Conservation (phyloP, 2,113 vertebrate species). For the Pachypanchax playfairii region DNA sequence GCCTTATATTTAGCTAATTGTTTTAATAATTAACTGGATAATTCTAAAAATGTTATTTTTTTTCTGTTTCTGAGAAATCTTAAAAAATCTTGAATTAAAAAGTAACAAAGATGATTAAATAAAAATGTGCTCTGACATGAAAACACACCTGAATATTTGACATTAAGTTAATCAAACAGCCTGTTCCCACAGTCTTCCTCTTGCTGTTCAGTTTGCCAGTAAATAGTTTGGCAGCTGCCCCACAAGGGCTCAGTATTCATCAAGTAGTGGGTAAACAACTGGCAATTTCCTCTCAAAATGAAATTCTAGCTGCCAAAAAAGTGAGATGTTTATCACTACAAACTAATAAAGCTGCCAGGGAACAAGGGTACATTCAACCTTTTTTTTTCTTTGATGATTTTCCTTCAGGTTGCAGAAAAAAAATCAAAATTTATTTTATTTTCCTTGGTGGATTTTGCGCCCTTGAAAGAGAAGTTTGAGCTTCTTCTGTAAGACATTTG, state of each 20-base stretch:
- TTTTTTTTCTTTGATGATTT: neutral
- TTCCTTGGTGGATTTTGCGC: conserved; percentile 1
- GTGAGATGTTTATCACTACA: conserved; percentile 18
- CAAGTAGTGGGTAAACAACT: conserved; percentile 35
- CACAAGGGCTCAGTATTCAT: conserved; percentile 13
- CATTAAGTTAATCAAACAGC: neutral
- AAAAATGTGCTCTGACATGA: too few species aligned
- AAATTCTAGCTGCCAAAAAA: conserved; percentile 22
- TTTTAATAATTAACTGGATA: too few species aligned
- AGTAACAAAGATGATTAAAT: too few species aligned
- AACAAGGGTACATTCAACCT: conserved; percentile 1
- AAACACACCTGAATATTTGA: neutral
- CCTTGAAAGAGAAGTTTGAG: neutral
- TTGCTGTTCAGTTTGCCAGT: neutral
- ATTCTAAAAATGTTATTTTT: too few species aligned
- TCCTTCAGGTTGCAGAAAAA: neutral
- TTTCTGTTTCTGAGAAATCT: too few species aligned
- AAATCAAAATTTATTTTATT: conserved; percentile 12
- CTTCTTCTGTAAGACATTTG: neutral
- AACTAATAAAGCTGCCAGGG: conserved; percentile 38
- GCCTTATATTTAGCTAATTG: too few species aligned
- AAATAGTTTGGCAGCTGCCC: neutral
- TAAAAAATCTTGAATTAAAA: too few species aligned
- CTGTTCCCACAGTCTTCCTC: neutral
- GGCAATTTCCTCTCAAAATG: conserved; percentile 31